phyloP scores from a whole-genome alignment of 92 coral and sea anemone genomes.

The Isaurus tuberculatus region DNA sequence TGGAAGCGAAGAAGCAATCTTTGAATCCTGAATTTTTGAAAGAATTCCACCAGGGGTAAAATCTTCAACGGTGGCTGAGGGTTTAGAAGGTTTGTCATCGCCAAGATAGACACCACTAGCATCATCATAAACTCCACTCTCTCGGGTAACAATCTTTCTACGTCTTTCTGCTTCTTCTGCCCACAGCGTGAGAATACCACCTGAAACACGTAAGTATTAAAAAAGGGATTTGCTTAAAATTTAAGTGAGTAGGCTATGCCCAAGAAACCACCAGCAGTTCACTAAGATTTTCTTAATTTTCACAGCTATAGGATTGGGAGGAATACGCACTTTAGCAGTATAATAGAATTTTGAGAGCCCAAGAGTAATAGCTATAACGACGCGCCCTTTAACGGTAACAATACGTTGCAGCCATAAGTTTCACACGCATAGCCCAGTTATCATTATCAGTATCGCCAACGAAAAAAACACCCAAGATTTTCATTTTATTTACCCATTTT shows the following conservation, averaged over 20 bases:
- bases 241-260: too few relatives aligned
- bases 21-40: conserved; percentile 61
- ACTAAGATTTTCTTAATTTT: too few relatives aligned
- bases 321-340: not conserved
- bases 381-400: too few relatives aligned
- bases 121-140: conserved; percentile 91
- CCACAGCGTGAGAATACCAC: conserved; percentile 85
- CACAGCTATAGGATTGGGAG: too few relatives aligned
- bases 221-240: not conserved
- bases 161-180: conserved; percentile 85
- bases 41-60: conserved; percentile 84
- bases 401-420: too few relatives aligned
- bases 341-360: too few relatives aligned
- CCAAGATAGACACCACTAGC: conserved; percentile 96
- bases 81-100: conserved; percentile 76
- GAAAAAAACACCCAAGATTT: too few relatives aligned
- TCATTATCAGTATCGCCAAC: too few relatives aligned
- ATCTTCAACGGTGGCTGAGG: conserved; percentile 67
- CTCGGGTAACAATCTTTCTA: conserved; percentile 77
- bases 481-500: too few relatives aligned
- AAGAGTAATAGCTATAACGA: too few relatives aligned
- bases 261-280: not conserved
- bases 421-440: too few relatives aligned
- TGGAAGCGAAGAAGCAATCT: not conserved
- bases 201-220: conserved; percentile 49